phyloP scores from a whole-genome alignment of 2,888 invertebrate species.

The Netelia virgata region DNA sequence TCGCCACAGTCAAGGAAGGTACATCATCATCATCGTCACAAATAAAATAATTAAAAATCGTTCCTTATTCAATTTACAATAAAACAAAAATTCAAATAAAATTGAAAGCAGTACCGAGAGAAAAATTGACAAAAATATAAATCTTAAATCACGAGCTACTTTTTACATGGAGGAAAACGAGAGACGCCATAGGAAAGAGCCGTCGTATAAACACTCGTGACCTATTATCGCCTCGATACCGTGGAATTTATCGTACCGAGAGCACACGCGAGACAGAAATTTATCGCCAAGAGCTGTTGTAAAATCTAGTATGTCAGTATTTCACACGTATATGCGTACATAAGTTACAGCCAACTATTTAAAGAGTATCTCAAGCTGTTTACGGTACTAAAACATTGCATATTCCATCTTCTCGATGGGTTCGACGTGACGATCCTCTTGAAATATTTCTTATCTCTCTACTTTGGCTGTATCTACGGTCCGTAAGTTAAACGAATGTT shows the following conservation, averaged over 20 bases:
- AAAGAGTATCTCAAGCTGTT: not conserved
- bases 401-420: not conserved
- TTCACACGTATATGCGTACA: not conserved
- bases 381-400: not conserved
- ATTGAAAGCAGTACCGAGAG: not conserved
- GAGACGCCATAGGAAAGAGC: conserved; percentile 15
- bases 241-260: conserved; percentile 8
- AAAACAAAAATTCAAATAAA: not conserved
- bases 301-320: not conserved
- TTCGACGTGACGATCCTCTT: not conserved
- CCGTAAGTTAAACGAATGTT: not conserved
- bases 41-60: not conserved
- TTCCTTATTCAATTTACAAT: not conserved
- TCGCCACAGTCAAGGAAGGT: conserved; percentile 96
- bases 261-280: conserved; percentile 21
- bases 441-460: not conserved
- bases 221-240: conserved; percentile 44
- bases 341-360: too few species aligned
- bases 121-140: not conserved
- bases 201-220: conserved; percentile 29
- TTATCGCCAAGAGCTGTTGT: conserved; percentile 36
- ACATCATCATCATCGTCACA: conserved; percentile 56
- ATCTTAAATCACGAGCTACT: conserved; percentile 5
- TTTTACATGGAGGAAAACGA: conserved; percentile 28
- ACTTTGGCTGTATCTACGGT: not conserved